Evolutionary conservation across 2,888 invertebrate species (phyloP), one percentile per base, ranked within the genome.

Genomic region (Listrodromus nycthemerus): DNA sequence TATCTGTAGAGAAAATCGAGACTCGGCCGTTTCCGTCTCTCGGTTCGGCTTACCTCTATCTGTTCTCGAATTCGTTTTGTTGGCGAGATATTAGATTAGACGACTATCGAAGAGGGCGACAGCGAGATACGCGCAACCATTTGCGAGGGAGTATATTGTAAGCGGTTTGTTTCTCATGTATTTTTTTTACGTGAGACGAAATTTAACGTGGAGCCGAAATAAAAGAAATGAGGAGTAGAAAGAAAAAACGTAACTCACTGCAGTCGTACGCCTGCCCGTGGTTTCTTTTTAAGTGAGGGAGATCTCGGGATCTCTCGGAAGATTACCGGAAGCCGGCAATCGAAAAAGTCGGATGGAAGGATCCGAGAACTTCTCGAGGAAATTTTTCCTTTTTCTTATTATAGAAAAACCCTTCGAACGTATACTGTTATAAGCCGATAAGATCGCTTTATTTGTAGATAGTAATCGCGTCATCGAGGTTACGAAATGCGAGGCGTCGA

Each of bases 91-190:
- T 75, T 45, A 88, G 88, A 89, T 88, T 86, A 88, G 87, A 87
- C 84, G 85, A 78, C 83, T 88, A 89, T 87, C 86, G 86, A 78
- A 81, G 37, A 67, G 74, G 45, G 55, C 81, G 83, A 82, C 87
- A 87, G 86, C 88, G 80, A 86, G 87, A 88, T 86, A 86, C 79
- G 88, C 86, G 85, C 88, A 88, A 87, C 82, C 83, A 67, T 86
- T 85, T 69, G 58, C 77, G 82, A 82, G 75, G 50, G 85, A 86
- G 71, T 55, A 83, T 66, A 83, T 85, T 85, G 77, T 85, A 52
- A 71, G 69, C 75, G 82, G 80, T 77, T 52, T 65, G 55, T 82
- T 76, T 69, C 80, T 69, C 80, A 65, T 55, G 58, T 70, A 24
- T 45, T 45, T 45, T 71, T 45, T 71, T 21, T 45, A 24, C 82